Evolutionary conservation across 1,140 invertebrate genomes (phyloP).

Genomic region (Homalodisca vitripennis): DNA sequence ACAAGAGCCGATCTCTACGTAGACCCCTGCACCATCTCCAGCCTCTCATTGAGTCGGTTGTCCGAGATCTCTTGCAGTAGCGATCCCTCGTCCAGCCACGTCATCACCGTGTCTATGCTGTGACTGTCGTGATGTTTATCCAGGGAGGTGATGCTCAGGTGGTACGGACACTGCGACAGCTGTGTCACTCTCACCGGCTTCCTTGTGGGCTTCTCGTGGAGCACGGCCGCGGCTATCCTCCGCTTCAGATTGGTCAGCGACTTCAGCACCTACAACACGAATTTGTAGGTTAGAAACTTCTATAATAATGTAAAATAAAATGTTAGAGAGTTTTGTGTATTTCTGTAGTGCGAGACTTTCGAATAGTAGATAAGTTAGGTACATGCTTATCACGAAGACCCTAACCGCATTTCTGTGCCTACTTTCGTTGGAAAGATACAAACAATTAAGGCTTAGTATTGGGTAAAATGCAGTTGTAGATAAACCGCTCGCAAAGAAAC

Average conservation of each 20-base stretch:
- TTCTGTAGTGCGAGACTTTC: too few species aligned
- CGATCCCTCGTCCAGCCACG: constrained; percentile 12
- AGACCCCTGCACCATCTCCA: background rate
- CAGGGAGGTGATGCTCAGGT: constrained; percentile 22
- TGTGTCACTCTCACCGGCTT: background rate
- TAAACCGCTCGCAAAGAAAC: too few species aligned
- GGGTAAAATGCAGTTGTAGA: too few species aligned
- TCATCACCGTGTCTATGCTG: constrained; percentile 28
- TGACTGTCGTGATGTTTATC: constrained; percentile 18
- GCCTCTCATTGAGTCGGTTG: constrained; percentile 23
- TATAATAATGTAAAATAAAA: too few species aligned
- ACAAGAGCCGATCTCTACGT: background rate
- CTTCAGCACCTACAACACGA: constrained; percentile 16
- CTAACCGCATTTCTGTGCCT: too few species aligned
- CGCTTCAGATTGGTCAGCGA: constrained; percentile 11
- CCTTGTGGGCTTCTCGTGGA: background rate
- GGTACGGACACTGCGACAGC: constrained; percentile 24
- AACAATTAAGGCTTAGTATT: too few species aligned
- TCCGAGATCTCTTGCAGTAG: constrained; percentile 2
- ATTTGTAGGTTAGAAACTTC: too few species aligned
- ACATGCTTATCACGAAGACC: too few species aligned
- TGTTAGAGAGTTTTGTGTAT: too few species aligned
- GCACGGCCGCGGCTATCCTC: constrained; percentile 9
- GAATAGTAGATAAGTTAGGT: too few species aligned
- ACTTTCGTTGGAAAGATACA: too few species aligned